These are phyloP conservation scores for Boulengeromyrus knoepffleri DNA, from an alignment of 2,113 vertebrate genomes.

Conservation along the genomic window DNA sequence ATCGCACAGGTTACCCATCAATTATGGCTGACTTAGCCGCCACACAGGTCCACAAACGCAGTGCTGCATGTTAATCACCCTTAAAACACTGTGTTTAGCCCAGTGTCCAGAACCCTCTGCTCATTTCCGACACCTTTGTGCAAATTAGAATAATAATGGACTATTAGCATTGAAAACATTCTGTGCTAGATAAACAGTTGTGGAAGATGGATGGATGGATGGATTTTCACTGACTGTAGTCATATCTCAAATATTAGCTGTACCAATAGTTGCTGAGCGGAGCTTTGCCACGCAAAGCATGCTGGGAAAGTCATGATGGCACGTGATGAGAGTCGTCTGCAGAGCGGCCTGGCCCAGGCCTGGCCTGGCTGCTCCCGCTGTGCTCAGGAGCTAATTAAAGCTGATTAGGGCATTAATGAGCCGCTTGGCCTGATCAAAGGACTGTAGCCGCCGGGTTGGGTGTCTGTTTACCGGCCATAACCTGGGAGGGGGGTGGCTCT, in stretches of 20 bases:
- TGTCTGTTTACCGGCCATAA: slow-evolving; percentile 5
- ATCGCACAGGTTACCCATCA: not conserved
- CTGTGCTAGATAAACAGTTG: not conserved
- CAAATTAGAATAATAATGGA: not conserved
- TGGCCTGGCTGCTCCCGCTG: slow-evolving; percentile 8
- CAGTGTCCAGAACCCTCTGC: not conserved
- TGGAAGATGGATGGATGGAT: not conserved
- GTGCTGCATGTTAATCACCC: not conserved
- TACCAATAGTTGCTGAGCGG: not conserved
- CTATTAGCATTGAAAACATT: not conserved
- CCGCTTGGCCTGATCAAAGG: slow-evolving; percentile 22
- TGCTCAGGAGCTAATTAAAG: slow-evolving; percentile 24
- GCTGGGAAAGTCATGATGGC: not conserved
- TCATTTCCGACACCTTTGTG: not conserved
- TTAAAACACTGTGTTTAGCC: not conserved
- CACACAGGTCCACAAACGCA: not conserved
- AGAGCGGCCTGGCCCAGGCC: not conserved
- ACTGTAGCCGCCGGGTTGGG: not conserved
- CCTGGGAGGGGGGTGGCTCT: not conserved
- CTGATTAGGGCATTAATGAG: slow-evolving; percentile 22
- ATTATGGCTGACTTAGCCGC: not conserved
- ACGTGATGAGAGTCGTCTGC: not conserved
- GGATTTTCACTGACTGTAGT: not conserved
- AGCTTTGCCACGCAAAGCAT: not conserved
- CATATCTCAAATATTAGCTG: not conserved